Conservation (phyloP, 1,140 invertebrate species). For the Micrasema longulum region DNA sequence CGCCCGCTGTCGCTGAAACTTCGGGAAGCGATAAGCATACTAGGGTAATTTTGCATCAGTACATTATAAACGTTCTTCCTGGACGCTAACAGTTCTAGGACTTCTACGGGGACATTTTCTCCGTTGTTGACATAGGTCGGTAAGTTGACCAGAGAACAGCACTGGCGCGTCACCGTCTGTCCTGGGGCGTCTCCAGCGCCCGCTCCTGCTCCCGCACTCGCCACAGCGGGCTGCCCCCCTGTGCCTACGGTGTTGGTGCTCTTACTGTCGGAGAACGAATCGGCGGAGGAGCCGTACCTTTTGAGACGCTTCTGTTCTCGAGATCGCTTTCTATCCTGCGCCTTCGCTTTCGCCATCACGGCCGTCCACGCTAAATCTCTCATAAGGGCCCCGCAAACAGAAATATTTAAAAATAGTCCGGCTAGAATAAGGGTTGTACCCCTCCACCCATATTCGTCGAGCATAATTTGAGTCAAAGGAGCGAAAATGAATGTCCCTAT, state of each 20-base stretch:
- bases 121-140: constrained; percentile 85
- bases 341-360: constrained; percentile 72
- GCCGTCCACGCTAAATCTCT: constrained; percentile 83
- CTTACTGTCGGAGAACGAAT: constrained; percentile 76
- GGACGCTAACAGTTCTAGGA: constrained; percentile 78
- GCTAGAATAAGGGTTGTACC: constrained; percentile 85
- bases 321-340: constrained; percentile 72
- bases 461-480: constrained; percentile 81
- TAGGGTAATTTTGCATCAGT: constrained; percentile 80
- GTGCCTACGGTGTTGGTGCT: constrained; percentile 73
- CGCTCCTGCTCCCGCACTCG: constrained; percentile 58
- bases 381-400: constrained; percentile 88
- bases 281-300: constrained; percentile 72
- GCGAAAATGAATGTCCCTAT: constrained; percentile 93
- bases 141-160: constrained; percentile 82
- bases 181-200: constrained; percentile 56
- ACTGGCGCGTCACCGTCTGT: constrained; percentile 66
- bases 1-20: constrained; percentile 79
- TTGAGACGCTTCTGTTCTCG: constrained; percentile 72
- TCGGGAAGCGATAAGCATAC: constrained; percentile 75
- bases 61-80: constrained; percentile 78
- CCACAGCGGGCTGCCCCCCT: constrained; percentile 55
- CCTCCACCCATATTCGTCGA: constrained; percentile 87
- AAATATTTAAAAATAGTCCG: constrained; percentile 88
- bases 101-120: constrained; percentile 80